phyloP scores from a whole-genome alignment of 2,113 vertebrate species.

The Nesoenas mayeri region DNA sequence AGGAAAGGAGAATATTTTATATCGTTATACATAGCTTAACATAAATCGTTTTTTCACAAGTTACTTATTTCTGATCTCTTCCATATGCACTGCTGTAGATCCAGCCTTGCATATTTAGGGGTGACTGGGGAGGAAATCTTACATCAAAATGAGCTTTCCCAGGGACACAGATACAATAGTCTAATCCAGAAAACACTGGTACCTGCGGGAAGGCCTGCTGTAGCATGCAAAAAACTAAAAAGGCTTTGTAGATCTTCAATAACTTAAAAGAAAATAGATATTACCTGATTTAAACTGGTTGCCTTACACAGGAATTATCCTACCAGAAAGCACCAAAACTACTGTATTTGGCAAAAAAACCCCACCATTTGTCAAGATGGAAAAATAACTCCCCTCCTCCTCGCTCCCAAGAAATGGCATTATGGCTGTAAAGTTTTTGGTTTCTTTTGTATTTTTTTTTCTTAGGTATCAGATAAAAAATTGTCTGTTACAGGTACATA shows the following conservation, averaged over 20 bases:
- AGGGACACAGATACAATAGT: not conserved
- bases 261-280: not conserved
- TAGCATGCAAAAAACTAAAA: not conserved
- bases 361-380: not conserved
- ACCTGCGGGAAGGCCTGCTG: not conserved
- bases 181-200: not conserved
- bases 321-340: not conserved
- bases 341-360: not conserved
- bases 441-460: not conserved
- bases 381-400: not conserved
- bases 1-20: not conserved
- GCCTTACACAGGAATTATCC: not conserved
- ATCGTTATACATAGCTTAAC: not conserved
- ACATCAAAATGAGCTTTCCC: not conserved
- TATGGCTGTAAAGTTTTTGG: not conserved
- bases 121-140: not conserved
- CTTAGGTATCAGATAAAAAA: not conserved
- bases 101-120: not conserved
- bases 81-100: not conserved
- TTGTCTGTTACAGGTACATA: not conserved
- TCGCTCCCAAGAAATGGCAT: not conserved
- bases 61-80: slow-evolving; percentile 4
- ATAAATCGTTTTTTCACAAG: not conserved
- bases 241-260: not conserved
- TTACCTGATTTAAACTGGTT: not conserved